Evolutionary conservation across 2,888 invertebrate species (phyloP).

Genomic region (Syritta pipiens): DNA sequence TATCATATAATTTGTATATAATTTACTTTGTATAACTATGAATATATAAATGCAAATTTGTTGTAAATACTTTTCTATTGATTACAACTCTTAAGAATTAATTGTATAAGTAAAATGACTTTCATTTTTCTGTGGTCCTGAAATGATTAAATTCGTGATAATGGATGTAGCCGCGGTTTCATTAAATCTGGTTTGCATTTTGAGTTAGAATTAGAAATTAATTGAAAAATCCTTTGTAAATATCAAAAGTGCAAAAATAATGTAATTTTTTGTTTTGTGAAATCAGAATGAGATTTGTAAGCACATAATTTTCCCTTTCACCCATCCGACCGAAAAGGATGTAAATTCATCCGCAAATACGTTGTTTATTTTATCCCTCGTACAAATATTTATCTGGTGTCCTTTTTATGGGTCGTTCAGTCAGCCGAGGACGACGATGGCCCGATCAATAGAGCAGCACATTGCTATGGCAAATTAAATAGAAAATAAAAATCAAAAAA

Average conservation of each 20-base stretch:
- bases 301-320: background rate
- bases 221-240: too few relatives aligned
- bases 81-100: slow-evolving; percentile 30
- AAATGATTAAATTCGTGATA: slow-evolving; percentile 32
- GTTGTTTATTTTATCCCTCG: slow-evolving; percentile 14
- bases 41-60: slow-evolving; percentile 49
- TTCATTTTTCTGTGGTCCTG: background rate
- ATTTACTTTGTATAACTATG: slow-evolving; percentile 40
- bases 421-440: background rate
- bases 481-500: slow-evolving; percentile 8
- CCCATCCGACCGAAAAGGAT: background rate
- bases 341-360: slow-evolving; percentile 23
- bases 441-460: background rate
- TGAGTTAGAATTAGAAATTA: too few relatives aligned
- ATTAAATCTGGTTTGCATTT: slow-evolving; percentile 1
- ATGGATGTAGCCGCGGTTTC: slow-evolving; percentile 8
- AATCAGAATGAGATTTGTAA: background rate
- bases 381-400: slow-evolving; percentile 43
- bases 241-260: too few relatives aligned
- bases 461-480: slow-evolving; percentile 20
- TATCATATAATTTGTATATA: slow-evolving; percentile 36
- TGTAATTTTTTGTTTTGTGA: background rate
- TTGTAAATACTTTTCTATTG: slow-evolving; percentile 31
- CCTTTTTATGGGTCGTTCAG: slow-evolving; percentile 21
- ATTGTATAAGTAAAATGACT: slow-evolving; percentile 25